These are phyloP conservation scores for Epinephelus cyanopodus DNA, from an alignment of 2,113 vertebrate genomes.

Conservation along the genomic window DNA sequence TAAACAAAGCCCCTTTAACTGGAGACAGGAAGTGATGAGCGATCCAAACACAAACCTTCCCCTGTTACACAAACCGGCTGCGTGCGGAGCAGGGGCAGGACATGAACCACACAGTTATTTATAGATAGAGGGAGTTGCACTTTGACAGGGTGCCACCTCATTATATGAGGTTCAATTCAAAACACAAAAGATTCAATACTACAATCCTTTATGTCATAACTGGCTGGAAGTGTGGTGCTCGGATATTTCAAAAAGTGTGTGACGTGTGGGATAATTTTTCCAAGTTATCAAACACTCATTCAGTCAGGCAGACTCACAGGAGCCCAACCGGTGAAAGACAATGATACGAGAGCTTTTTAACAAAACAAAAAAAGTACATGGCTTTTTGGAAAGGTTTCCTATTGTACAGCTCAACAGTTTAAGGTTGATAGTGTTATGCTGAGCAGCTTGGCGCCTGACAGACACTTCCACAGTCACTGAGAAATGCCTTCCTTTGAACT, in stretches of 20 bases:
- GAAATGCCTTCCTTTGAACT: conserved; percentile 59
- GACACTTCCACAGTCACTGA: conserved; percentile 57
- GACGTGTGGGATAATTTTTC: conserved; percentile 4
- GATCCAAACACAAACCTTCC: conserved; percentile 65
- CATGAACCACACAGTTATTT: conserved; percentile 72
- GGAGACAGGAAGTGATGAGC: conserved; percentile 65
- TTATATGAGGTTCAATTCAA: conserved; percentile 45
- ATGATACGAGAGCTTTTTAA: not conserved
- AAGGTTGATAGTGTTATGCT: conserved; percentile 3
- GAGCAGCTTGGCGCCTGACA: conserved; percentile 12
- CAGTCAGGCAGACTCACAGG: not conserved
- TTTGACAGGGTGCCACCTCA: conserved; percentile 64
- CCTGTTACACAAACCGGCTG: conserved; percentile 68
- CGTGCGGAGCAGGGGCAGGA: conserved; percentile 52
- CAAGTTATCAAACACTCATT: not conserved
- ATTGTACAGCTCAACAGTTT: not conserved
- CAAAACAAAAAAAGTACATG: not conserved
- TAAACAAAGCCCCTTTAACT: conserved; percentile 68
- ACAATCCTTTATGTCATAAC: conserved; percentile 1
- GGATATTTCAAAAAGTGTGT: not conserved
- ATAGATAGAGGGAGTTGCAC: conserved; percentile 68
- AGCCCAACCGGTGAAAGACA: not conserved
- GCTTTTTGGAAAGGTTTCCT: not conserved
- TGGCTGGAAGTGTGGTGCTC: not conserved
- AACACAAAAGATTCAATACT: conserved; percentile 35